Base-by-base conservation (phyloP, 2,797 vertebrate species). In the Cercopithecus hamlyni region DNA sequence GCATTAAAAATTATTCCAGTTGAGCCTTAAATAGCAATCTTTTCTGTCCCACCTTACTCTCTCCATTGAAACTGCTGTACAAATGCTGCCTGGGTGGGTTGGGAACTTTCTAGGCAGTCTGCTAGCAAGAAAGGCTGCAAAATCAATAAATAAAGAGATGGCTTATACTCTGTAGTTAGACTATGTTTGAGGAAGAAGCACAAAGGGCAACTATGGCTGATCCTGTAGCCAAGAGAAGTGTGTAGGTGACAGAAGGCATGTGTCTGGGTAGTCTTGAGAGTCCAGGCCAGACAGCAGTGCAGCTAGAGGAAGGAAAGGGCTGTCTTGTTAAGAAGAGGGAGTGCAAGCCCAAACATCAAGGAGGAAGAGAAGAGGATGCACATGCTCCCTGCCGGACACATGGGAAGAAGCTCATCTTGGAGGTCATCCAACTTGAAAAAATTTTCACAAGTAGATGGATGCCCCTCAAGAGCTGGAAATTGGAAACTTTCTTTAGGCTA, bases 381-480 rank as follows among this genome's bases (percentile, higher is more conserved):
- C 2, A 0, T 19, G 19, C 20, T 67, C 55, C 22, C 27, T 26
- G 64, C 11, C 17, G 19, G 64, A n/a, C 36, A 6, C 1, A 1
- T 7, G 33, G 79, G 64, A 67, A 43, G 82, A 70, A 12, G 43
- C 12, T 72, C 61, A 22, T 19, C 39, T 93, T 41, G 70, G 58
- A 79, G 48, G 7, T 73, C 39, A 36, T 36, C 27, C 26, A 83
- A 30, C 50, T 77, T 67, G 67, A 24, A 39, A 75, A 90, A 64
- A 41, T 33, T 48, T 57, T 20, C n/a, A 22, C 52, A 20, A 36
- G 39, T 57, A 33, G 1, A 3, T 13, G 33, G 52, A 8, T 43
- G 5, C 41, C 50, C 67, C 14, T n/a, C 4, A 27, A 82, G 50
- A 77, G 39, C 55, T 82, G 26, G 77, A 48, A 91, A 33, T 17